Conservation (phyloP, 2,797 vertebrate species). For the Falco cherrug region DNA sequence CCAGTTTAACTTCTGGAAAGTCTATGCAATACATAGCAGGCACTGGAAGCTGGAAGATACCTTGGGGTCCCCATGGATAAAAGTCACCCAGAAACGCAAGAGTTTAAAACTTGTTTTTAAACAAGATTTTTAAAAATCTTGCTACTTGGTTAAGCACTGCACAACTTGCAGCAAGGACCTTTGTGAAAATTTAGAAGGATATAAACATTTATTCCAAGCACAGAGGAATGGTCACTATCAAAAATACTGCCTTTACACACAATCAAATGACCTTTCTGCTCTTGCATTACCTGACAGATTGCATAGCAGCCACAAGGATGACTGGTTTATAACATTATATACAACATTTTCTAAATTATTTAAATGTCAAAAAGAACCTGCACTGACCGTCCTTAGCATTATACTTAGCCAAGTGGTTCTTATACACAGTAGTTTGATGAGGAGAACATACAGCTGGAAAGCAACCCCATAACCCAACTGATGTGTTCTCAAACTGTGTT, state of each 20-base stretch:
- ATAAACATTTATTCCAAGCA: neutral
- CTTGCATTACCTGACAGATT: neutral
- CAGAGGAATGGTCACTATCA: neutral
- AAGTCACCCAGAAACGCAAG: neutral
- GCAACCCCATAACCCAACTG: neutral
- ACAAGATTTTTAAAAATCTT: neutral
- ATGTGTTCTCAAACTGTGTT: neutral
- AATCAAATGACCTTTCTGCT: neutral
- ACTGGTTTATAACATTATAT: neutral
- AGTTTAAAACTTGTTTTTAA: neutral
- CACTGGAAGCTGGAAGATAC: neutral
- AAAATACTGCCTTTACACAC: neutral
- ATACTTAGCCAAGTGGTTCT: neutral
- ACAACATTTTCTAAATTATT: neutral
- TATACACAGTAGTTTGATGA: neutral
- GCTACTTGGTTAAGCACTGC: neutral
- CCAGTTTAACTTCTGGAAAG: neutral
- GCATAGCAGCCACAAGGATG: neutral
- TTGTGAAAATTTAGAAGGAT: neutral
- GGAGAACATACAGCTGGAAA: neutral
- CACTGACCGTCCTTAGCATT: neutral
- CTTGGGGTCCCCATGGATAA: rapidly evolving
- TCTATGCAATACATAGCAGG: neutral
- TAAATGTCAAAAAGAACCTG: neutral
- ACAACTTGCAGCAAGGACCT: neutral